phyloP scores from a whole-genome alignment of 2,797 vertebrate species.

The Sebastes diploproa region DNA sequence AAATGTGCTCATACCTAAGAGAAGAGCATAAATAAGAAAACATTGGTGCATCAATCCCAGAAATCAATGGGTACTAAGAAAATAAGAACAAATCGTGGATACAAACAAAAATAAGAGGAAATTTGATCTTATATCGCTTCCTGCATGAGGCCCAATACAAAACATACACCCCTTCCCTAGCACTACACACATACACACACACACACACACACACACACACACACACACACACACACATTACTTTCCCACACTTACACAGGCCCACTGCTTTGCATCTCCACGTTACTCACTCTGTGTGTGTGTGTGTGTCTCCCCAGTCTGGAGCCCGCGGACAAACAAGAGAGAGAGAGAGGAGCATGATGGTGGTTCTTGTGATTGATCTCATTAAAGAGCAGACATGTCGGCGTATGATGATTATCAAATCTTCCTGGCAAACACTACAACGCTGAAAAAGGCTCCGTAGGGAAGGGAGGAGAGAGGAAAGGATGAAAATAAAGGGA shows the following conservation, averaged over 20 bases:
- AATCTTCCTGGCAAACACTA: constrained; percentile 46
- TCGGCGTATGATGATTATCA: constrained; percentile 55
- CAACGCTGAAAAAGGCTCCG: constrained; percentile 33
- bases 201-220: neutral
- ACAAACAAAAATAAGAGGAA: neutral
- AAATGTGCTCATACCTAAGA: neutral
- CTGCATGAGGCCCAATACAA: neutral
- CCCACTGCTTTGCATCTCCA: neutral
- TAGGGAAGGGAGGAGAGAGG: neutral
- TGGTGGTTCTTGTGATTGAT: constrained; percentile 52
- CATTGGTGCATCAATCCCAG: neutral
- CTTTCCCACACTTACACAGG: neutral
- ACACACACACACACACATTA: neutral
- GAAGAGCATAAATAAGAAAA: too few relatives aligned
- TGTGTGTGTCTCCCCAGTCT: neutral
- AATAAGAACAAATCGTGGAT: neutral
- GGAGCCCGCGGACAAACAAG: constrained; percentile 34
- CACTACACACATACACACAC: neutral
- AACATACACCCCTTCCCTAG: neutral
- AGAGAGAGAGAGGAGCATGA: constrained; percentile 22
- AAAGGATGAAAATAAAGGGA: constrained; percentile 8
- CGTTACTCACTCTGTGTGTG: neutral
- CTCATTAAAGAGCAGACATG: constrained; percentile 69
- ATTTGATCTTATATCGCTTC: neutral
- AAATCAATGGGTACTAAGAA: neutral